Evolutionary conservation across 2,888 invertebrate genomes (phyloP).

Genomic region (Perizoma affinitatum): DNA sequence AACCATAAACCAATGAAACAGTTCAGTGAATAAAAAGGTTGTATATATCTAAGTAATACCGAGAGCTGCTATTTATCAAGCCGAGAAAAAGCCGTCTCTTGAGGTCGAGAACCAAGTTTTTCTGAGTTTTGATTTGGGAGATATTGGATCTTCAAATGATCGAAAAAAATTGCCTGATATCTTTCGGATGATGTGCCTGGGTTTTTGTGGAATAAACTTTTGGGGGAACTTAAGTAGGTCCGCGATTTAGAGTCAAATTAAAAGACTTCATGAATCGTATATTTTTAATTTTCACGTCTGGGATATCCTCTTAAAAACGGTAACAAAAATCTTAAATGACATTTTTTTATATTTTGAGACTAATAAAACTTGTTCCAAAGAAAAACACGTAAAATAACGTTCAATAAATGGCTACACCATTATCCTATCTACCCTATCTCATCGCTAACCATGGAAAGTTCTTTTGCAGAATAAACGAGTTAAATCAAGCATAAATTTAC

Average conservation of each 20-base stretch:
- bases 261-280: too few species aligned
- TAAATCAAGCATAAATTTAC: slow-evolving; percentile 75
- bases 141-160: slow-evolving; percentile 39
- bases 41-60: slow-evolving; percentile 27
- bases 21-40: slow-evolving; percentile 30
- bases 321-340: slow-evolving; percentile 7
- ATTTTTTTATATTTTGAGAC: slow-evolving; percentile 26
- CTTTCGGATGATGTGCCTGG: slow-evolving; percentile 17
- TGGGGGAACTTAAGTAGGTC: slow-evolving; percentile 1
- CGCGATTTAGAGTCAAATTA: slow-evolving; percentile 2
- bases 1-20: slow-evolving; percentile 21
- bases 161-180: slow-evolving; percentile 29
- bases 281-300: too few species aligned
- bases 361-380: slow-evolving; percentile 32
- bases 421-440: slow-evolving; percentile 54
- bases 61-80: slow-evolving; percentile 31
- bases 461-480: slow-evolving; percentile 68
- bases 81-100: slow-evolving; percentile 27
- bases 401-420: slow-evolving; percentile 44
- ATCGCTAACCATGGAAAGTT: slow-evolving; percentile 58
- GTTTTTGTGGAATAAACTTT: slow-evolving; percentile 15
- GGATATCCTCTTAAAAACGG: too few species aligned
- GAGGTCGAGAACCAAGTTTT: slow-evolving; percentile 35
- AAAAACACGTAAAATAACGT: slow-evolving; percentile 36
- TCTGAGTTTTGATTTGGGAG: slow-evolving; percentile 38